phyloP scores from a whole-genome alignment of 2,888 invertebrate species.

The Diaphora mendica region DNA sequence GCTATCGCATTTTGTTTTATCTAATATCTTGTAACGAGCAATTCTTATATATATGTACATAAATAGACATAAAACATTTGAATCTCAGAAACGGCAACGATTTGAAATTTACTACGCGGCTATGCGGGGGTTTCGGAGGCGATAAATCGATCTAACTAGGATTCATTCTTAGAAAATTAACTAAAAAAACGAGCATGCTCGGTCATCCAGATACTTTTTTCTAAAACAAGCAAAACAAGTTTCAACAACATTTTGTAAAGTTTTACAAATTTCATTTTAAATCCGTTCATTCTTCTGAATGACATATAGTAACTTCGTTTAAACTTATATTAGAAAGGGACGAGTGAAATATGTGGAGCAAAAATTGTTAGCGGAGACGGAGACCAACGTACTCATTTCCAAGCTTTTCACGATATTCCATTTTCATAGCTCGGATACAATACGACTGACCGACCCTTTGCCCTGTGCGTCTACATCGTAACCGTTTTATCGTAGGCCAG shows the following conservation, averaged over 20 bases:
- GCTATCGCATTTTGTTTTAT: neutral
- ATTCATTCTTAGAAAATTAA: no score
- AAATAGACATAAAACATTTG: no score
- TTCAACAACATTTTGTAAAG: conserved; percentile 19
- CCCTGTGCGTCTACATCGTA: conserved; percentile 51
- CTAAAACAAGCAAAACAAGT: neutral
- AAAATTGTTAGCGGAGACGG: conserved; percentile 49
- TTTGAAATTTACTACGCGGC: no score
- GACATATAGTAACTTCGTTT: conserved; percentile 40
- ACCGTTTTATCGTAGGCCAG: conserved; percentile 54
- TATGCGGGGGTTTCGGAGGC: no score
- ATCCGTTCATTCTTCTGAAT: conserved; percentile 36
- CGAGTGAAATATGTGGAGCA: conserved; percentile 61
- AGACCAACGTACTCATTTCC: conserved; percentile 49
- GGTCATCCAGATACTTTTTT: neutral
- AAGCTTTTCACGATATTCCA: conserved; percentile 60
- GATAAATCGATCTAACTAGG: no score
- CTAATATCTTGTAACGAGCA: no score
- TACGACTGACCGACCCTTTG: conserved; percentile 50
- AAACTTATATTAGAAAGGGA: conserved; percentile 42
- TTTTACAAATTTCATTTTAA: conserved; percentile 41
- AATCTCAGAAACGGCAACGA: no score
- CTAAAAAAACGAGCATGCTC: no score
- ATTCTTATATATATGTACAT: no score
- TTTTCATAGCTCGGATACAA: conserved; percentile 58